phyloP scores from a whole-genome alignment of 1,140 invertebrate genomes.

The Dendrolimus kikuchii region DNA sequence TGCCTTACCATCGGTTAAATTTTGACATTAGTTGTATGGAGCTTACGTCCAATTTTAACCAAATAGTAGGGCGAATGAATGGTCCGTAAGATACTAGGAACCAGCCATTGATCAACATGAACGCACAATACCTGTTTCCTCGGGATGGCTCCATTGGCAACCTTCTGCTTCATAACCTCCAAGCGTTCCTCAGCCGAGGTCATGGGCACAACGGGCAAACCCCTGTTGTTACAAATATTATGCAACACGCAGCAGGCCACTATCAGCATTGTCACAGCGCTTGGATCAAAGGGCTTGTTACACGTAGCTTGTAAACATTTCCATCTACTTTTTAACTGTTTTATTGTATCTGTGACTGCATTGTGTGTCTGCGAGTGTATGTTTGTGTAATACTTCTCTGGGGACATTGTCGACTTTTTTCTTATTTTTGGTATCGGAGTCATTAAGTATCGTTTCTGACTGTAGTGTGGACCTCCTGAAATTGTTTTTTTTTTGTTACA shows the following conservation, averaged over 20 bases:
- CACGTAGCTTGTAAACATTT: conserved; percentile 55
- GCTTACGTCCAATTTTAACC: no score
- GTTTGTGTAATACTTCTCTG: conserved; percentile 53
- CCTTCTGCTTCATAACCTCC: conserved; percentile 57
- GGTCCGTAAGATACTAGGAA: no score
- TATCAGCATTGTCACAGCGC: conserved; percentile 39
- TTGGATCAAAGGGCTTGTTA: conserved; percentile 52
- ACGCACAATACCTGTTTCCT: conserved; percentile 26
- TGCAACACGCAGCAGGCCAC: conserved; percentile 53
- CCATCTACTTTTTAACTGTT: conserved; percentile 54
- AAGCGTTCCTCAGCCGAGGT: conserved; percentile 47
- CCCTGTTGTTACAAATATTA: conserved; percentile 43
- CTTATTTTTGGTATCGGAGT: conserved; percentile 55
- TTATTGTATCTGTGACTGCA: conserved; percentile 39
- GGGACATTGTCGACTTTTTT: conserved; percentile 51
- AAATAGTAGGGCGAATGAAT: no score
- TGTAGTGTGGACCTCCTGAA: conserved; percentile 47
- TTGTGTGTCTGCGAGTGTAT: conserved; percentile 40
- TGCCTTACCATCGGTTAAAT: no score
- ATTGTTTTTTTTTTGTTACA: conserved; percentile 1
- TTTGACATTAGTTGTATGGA: no score
- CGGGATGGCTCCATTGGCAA: conserved; percentile 43
- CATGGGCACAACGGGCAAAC: conserved; percentile 33
- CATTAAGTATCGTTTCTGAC: conserved; percentile 50
- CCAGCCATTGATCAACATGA: no score